Percentiles rank a stretch among this genome's conserved stretches.
These are phyloP conservation scores for Nephrocerus scutellatus DNA, from an alignment of 2,888 invertebrate genomes.

Conservation along the genomic window DNA sequence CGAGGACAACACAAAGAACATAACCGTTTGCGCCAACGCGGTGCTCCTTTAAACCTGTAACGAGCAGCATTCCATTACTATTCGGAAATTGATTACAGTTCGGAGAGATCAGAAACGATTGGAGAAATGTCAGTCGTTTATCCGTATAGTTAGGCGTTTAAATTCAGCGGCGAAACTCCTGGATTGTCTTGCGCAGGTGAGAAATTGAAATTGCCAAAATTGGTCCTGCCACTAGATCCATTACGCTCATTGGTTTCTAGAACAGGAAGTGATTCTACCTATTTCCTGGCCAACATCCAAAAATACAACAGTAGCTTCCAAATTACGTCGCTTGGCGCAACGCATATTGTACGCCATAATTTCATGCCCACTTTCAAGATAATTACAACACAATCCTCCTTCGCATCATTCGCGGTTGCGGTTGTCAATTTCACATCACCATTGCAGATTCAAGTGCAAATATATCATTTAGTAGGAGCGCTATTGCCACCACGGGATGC, in stretches of 20 bases:
- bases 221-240: slow-evolving; percentile 16
- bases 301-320: slow-evolving; percentile 14
- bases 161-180: slow-evolving; percentile 12
- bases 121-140: slow-evolving; percentile 8
- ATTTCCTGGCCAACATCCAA: slow-evolving; percentile 12
- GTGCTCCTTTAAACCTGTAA: too few species aligned
- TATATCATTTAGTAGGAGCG: slow-evolving; percentile 7
- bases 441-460: slow-evolving; percentile 8
- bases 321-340: slow-evolving; percentile 11
- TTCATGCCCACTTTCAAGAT: slow-evolving; percentile 2
- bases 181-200: slow-evolving; percentile 15
- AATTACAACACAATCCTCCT: neutral
- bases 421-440: slow-evolving; percentile 6
- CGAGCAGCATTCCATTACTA: slow-evolving; percentile 9
- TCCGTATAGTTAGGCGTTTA: slow-evolving; percentile 8
- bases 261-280: slow-evolving; percentile 8
- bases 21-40: too few species aligned
- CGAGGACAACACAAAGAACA: too few species aligned
- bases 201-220: slow-evolving; percentile 19
- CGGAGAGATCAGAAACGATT: slow-evolving; percentile 7
- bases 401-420: slow-evolving; percentile 4
- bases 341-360: slow-evolving; percentile 6
- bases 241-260: slow-evolving; percentile 15
- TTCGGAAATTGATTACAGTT: slow-evolving; percentile 1
- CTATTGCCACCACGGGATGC: slow-evolving; percentile 9